Conservation (phyloP, 2,888 invertebrate genomes). For the Heliconius aoede region DNA sequence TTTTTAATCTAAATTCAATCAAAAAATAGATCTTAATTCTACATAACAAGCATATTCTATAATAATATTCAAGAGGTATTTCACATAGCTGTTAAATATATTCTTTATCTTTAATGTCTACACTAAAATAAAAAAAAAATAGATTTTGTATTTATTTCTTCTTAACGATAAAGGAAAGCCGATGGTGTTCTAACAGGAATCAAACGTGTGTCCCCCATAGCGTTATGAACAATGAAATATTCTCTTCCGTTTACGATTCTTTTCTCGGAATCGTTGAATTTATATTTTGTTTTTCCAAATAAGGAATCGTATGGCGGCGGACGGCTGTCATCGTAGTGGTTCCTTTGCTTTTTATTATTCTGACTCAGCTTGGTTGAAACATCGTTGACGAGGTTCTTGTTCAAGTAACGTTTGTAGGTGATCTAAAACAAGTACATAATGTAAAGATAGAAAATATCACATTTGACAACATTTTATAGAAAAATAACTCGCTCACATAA, state of each 20-base stretch:
- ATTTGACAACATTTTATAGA: not conserved
- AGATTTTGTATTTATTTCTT: not conserved
- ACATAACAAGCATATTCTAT: not conserved
- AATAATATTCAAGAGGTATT: slow-evolving; percentile 25
- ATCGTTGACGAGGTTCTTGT: slow-evolving; percentile 17
- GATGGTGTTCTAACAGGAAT: slow-evolving; percentile 90
- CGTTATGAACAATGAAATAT: slow-evolving; percentile 87
- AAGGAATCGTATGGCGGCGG: slow-evolving; percentile 88
- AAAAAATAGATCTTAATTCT: slow-evolving; percentile 11
- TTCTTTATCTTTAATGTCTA: not conserved
- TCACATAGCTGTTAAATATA: slow-evolving; percentile 32
- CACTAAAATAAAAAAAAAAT: not conserved
- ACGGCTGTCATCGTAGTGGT: slow-evolving; percentile 65
- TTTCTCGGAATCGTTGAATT: slow-evolving; percentile 67
- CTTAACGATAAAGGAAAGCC: slow-evolving; percentile 86
- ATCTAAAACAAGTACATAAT: slow-evolving; percentile 57
- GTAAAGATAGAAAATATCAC: not conserved
- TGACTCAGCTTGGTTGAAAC: slow-evolving; percentile 44
- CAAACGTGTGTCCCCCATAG: slow-evolving; percentile 85
- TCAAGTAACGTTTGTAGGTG: slow-evolving; percentile 60
- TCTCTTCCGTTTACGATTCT: slow-evolving; percentile 89
- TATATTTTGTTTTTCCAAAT: slow-evolving; percentile 71
- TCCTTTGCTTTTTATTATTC: slow-evolving; percentile 47
- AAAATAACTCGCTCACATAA: no score
- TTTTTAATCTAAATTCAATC: slow-evolving; percentile 4